Percentiles rank a stretch among this genome's conserved stretches.
Conservation (phyloP, 1,140 invertebrate genomes). For the Leptoteleia sp. region DNA sequence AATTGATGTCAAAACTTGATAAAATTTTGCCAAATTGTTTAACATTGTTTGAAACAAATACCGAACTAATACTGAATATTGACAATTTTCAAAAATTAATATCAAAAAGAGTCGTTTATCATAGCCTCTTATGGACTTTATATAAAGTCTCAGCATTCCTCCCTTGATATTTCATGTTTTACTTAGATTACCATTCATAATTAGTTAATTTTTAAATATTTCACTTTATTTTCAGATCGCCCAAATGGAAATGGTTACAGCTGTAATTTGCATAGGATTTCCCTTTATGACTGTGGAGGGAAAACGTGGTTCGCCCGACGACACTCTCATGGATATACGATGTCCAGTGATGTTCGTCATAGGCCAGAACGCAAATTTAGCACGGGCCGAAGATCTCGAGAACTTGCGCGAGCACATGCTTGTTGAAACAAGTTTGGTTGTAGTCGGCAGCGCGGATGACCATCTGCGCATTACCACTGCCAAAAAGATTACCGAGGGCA, state of each 20-base stretch:
- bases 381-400: slow-evolving; percentile 88
- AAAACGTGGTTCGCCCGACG: slow-evolving; percentile 89
- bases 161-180: too few relatives aligned
- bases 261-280: slow-evolving; percentile 90
- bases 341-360: slow-evolving; percentile 90
- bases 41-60: too few relatives aligned
- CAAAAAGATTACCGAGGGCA: slow-evolving; percentile 86
- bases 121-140: too few relatives aligned
- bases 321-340: slow-evolving; percentile 87
- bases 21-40: too few relatives aligned
- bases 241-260: slow-evolving; percentile 85
- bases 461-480: slow-evolving; percentile 86
- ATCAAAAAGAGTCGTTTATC: too few relatives aligned
- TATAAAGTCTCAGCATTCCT: too few relatives aligned
- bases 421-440: slow-evolving; percentile 88
- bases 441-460: slow-evolving; percentile 92
- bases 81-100: too few relatives aligned
- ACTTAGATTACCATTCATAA: too few relatives aligned
- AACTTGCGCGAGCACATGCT: slow-evolving; percentile 88
- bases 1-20: too few relatives aligned
- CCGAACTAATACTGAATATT: too few relatives aligned
- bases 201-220: too few relatives aligned
- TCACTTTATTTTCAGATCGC: slow-evolving; percentile 78
- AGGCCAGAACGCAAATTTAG: slow-evolving; percentile 87
- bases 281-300: slow-evolving; percentile 89